phyloP scores from a whole-genome alignment of 2,888 invertebrate species.

The Platerodrilus igneus region DNA sequence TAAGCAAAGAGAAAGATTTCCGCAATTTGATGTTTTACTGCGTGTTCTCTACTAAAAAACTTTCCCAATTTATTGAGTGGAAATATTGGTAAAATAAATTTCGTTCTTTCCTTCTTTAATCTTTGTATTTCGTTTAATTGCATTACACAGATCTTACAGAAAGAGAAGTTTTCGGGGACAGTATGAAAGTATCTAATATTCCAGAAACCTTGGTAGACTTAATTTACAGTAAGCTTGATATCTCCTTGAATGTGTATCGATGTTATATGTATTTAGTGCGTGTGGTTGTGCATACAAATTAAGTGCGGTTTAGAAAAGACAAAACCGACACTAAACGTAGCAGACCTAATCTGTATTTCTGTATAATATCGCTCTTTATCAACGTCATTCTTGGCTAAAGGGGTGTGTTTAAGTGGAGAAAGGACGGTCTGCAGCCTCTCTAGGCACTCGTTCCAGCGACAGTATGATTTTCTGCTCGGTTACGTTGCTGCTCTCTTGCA shows the following conservation, averaged over 20 bases:
- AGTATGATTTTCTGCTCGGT: constrained; percentile 43
- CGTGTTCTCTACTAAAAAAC: constrained; percentile 15
- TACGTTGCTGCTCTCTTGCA: constrained; percentile 35
- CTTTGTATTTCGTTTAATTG: constrained; percentile 2
- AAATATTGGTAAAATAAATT: constrained; percentile 15
- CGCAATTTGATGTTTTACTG: constrained; percentile 34
- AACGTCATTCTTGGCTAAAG: constrained; percentile 37
- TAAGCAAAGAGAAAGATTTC: constrained; percentile 35
- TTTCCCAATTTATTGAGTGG: constrained; percentile 22
- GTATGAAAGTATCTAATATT: too few relatives aligned
- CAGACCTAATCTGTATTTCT: constrained; percentile 43
- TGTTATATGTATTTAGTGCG: too few relatives aligned
- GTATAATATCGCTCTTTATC: constrained; percentile 44
- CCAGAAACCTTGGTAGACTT: too few relatives aligned
- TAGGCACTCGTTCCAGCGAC: constrained; percentile 36
- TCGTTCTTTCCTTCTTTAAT: constrained; percentile 15
- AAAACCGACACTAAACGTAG: too few relatives aligned
- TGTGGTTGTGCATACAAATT: too few relatives aligned
- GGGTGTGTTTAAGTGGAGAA: constrained; percentile 38
- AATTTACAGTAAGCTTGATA: too few relatives aligned
- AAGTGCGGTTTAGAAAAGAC: too few relatives aligned
- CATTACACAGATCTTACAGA: constrained; percentile 1
- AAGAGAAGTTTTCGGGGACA: too few relatives aligned
- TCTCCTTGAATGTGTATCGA: too few relatives aligned
- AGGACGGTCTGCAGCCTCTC: constrained; percentile 32